These are phyloP conservation scores for Puntigrus tetrazona DNA, from an alignment of 2,113 vertebrate species.

Conservation along the genomic window DNA sequence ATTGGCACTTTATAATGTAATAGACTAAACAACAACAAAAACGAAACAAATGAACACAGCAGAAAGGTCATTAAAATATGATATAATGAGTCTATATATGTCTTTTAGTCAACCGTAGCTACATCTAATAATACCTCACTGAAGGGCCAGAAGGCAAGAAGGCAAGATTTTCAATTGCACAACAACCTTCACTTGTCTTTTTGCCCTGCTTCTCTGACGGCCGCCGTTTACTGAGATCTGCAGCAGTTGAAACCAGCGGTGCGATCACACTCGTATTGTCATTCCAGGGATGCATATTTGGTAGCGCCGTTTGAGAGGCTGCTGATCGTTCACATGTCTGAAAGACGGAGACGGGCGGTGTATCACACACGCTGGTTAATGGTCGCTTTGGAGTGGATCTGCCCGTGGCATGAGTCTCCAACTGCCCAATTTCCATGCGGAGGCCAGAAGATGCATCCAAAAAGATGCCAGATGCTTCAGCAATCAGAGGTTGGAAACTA, in stretches of 20 bases:
- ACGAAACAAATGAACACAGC: too few species aligned
- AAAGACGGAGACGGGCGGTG: conserved; percentile 30
- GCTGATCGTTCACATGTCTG: conserved; percentile 50
- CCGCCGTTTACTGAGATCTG: neutral
- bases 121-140: neutral
- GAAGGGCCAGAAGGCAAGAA: neutral
- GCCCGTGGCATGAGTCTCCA: conserved; percentile 51
- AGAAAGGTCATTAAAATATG: neutral
- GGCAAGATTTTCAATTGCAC: neutral
- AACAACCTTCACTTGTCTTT: neutral
- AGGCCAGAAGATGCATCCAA: conserved; percentile 69
- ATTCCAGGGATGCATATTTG: conserved; percentile 29
- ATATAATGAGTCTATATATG: neutral
- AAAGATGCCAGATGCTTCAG: conserved; percentile 75
- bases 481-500: conserved; percentile 72
- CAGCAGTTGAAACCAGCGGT: conserved; percentile 16
- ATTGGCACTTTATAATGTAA: neutral
- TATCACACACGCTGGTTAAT: conserved; percentile 51
- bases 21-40: neutral
- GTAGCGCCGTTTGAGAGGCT: neutral
- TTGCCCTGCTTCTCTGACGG: too few species aligned
- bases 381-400: conserved; percentile 45
- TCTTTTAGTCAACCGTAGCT: neutral
- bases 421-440: conserved; percentile 75
- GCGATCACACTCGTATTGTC: conserved; percentile 50